Evolutionary conservation across 2,797 vertebrate species (phyloP).

Genomic region (Mormyrops boulengeri): DNA sequence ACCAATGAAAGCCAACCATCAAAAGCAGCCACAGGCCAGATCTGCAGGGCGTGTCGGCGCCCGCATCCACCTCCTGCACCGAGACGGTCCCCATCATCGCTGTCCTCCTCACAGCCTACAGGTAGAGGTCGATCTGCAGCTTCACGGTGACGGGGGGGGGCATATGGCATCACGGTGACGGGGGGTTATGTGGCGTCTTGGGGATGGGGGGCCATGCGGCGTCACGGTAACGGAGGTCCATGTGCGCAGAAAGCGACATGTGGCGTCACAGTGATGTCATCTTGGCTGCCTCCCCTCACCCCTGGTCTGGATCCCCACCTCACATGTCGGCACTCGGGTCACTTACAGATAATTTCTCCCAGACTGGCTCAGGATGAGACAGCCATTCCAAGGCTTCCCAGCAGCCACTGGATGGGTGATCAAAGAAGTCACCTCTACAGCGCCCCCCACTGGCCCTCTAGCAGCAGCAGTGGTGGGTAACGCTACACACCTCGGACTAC

Average conservation of each 20-base stretch:
- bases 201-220: too few species aligned
- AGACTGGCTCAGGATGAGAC: constrained; percentile 1
- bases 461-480: not conserved
- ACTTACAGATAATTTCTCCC: constrained; percentile 21
- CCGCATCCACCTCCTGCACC: not conserved
- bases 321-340: not conserved
- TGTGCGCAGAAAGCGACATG: too few species aligned
- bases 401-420: not conserved
- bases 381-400: not conserved
- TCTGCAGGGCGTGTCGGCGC: not conserved
- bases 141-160: not conserved
- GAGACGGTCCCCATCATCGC: not conserved
- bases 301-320: not conserved
- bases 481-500: not conserved
- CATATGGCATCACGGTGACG: too few species aligned
- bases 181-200: too few species aligned
- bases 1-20: constrained; percentile 12
- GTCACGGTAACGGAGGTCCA: too few species aligned
- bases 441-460: not conserved
- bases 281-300: not conserved
- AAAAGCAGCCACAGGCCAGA: not conserved
- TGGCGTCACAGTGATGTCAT: not conserved
- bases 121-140: not conserved
- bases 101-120: not conserved
- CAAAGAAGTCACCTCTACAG: not conserved